Conservation (phyloP, 2,113 vertebrate species). For the Hippocampus abdominalis region DNA sequence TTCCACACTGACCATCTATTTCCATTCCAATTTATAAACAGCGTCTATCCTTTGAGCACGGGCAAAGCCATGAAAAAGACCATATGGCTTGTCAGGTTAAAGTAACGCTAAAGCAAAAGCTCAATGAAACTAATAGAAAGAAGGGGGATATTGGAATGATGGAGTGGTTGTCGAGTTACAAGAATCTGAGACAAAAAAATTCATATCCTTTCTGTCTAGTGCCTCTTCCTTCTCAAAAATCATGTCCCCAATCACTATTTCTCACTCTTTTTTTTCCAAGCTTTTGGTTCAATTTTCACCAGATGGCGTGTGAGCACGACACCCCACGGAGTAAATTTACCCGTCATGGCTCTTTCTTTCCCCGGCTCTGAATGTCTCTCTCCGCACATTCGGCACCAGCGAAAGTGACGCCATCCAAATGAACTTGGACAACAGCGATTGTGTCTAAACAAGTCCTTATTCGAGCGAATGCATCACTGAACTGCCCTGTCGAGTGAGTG, state of each 20-base stretch:
- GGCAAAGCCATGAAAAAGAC: background rate
- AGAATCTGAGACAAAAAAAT: slow-evolving; percentile 2
- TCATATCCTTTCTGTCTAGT: slow-evolving; percentile 7
- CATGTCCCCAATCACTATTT: slow-evolving; percentile 45
- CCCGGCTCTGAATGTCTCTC: slow-evolving; percentile 30
- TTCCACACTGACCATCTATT: background rate
- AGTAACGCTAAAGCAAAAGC: background rate
- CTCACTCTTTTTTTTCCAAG: slow-evolving; percentile 29
- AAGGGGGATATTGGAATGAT: slow-evolving; percentile 10
- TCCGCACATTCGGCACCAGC: slow-evolving; percentile 30
- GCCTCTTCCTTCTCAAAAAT: slow-evolving; percentile 29
- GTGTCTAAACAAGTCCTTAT: slow-evolving; percentile 64
- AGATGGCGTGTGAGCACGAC: slow-evolving; percentile 60
- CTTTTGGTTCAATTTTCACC: slow-evolving; percentile 48
- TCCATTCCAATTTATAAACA: background rate
- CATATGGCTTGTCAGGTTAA: background rate
- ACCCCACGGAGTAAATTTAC: slow-evolving; percentile 64
- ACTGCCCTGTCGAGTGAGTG: slow-evolving; percentile 57
- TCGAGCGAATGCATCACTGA: slow-evolving; percentile 48
- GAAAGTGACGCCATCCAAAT: slow-evolving; percentile 66
- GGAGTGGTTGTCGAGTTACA: slow-evolving; percentile 19
- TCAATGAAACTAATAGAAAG: slow-evolving; percentile 40
- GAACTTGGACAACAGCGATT: slow-evolving; percentile 71
- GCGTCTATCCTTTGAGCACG: background rate
- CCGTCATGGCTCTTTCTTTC: slow-evolving; percentile 50